A percentile compares a stretch with the other conserved stretches of the same genome.
Evolutionary conservation across 1,140 invertebrate species (phyloP).

Genomic region (Telenomus remus): DNA sequence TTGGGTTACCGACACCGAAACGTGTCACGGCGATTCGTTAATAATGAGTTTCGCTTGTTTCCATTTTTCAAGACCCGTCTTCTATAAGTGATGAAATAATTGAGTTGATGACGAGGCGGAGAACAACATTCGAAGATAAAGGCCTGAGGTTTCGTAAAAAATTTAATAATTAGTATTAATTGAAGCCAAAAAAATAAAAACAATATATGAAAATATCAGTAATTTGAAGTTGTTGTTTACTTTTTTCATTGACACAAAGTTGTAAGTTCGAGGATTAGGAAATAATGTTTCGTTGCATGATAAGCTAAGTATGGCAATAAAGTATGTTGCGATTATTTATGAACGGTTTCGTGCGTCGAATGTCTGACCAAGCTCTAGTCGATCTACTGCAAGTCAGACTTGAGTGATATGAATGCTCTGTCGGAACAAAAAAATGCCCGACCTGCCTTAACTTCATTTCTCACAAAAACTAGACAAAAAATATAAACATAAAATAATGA

Average conservation of each 20-base stretch:
- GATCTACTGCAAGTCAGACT: conserved; percentile 42
- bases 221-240: too few species aligned
- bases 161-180: background rate
- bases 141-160: background rate
- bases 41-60: conserved; percentile 60
- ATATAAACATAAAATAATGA: too few species aligned
- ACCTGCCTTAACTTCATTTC: background rate
- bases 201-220: too few species aligned
- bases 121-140: background rate
- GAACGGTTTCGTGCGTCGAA: conserved; percentile 17
- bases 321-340: conserved; percentile 28
- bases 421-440: background rate
- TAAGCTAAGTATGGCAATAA: conserved; percentile 13
- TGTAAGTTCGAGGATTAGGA: background rate
- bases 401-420: conserved; percentile 4
- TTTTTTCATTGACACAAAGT: too few species aligned
- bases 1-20: conserved; percentile 66
- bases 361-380: conserved; percentile 51
- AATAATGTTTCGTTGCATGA: background rate
- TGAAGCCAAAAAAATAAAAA: too few species aligned
- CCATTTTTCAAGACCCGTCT: conserved; percentile 8
- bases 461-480: too few species aligned
- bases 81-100: conserved; percentile 35
- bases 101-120: conserved; percentile 14
- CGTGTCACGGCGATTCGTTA: conserved; percentile 72